phyloP scores from a whole-genome alignment of 64 coral and sea anemone genomes.

The Actinia equina region DNA sequence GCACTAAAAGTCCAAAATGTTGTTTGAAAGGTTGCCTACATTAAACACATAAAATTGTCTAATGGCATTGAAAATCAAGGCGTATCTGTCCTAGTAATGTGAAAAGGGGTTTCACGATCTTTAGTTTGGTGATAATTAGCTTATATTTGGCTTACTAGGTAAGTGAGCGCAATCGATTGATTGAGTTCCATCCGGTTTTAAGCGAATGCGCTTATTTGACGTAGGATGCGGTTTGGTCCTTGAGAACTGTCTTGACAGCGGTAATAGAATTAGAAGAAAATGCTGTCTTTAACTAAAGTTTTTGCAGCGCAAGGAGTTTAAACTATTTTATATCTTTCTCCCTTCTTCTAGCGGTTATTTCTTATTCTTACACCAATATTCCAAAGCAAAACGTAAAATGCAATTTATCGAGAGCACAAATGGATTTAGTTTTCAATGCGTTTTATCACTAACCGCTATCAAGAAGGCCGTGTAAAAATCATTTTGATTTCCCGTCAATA shows the following conservation, averaged over 20 bases:
- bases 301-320: too few species aligned
- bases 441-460: background rate
- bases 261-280: too few species aligned
- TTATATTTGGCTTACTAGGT: background rate
- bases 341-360: background rate
- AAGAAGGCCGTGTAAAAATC: background rate
- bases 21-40: background rate
- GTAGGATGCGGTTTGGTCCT: background rate
- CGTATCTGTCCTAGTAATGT: background rate
- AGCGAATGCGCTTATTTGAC: background rate
- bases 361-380: background rate
- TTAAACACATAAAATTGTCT: background rate
- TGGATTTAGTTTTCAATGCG: background rate
- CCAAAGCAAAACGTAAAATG: background rate
- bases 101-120: background rate
- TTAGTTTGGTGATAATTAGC: background rate
- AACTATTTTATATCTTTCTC: background rate
- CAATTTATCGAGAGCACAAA: background rate
- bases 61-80: background rate
- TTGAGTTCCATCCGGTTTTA: background rate
- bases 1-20: background rate
- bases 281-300: too few species aligned
- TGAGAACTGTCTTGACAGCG: too few species aligned
- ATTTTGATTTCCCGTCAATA: background rate
- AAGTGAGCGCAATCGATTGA: background rate